Percentiles rank a stretch among this genome's conserved stretches.
phyloP scores from a whole-genome alignment of 2,797 vertebrate genomes.

The Petrocephalus schoutedeni region DNA sequence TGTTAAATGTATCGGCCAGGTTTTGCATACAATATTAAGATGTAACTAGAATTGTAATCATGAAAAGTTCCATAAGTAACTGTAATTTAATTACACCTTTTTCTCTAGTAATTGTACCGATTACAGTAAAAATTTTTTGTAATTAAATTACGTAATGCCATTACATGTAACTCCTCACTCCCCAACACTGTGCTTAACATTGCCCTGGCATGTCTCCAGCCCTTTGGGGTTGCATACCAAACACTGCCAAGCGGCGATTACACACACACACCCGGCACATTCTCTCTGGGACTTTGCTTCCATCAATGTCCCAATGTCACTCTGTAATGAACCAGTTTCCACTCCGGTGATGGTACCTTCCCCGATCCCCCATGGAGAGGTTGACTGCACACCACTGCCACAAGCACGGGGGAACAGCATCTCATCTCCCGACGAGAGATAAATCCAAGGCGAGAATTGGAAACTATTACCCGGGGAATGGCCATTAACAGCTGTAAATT shows the following conservation, averaged over 20 bases:
- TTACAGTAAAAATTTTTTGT: too few species aligned
- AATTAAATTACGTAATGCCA: too few species aligned
- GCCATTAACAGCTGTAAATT: constrained; percentile 30
- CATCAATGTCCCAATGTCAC: constrained; percentile 50
- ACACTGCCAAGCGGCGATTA: not conserved
- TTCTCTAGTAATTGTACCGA: too few species aligned
- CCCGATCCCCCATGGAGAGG: not conserved
- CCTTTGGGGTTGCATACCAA: not conserved
- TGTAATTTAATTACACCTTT: too few species aligned
- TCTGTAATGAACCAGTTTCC: constrained; percentile 57
- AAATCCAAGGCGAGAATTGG: constrained; percentile 44
- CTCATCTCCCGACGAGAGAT: constrained; percentile 37
- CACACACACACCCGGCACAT: not conserved
- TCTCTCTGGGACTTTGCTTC: constrained; percentile 18
- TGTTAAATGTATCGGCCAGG: too few species aligned
- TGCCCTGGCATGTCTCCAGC: not conserved
- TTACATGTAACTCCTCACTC: too few species aligned
- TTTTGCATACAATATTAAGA: too few species aligned
- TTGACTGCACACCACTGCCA: constrained; percentile 24
- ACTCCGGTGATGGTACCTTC: constrained; percentile 48
- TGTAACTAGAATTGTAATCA: too few species aligned
- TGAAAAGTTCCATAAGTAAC: too few species aligned
- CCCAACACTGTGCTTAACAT: not conserved
- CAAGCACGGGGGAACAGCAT: constrained; percentile 31
- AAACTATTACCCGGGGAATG: constrained; percentile 22